Percentiles rank a stretch among this genome's conserved stretches.
Conservation (phyloP, 2,113 vertebrate species). For the Crypturellus undulatus region DNA sequence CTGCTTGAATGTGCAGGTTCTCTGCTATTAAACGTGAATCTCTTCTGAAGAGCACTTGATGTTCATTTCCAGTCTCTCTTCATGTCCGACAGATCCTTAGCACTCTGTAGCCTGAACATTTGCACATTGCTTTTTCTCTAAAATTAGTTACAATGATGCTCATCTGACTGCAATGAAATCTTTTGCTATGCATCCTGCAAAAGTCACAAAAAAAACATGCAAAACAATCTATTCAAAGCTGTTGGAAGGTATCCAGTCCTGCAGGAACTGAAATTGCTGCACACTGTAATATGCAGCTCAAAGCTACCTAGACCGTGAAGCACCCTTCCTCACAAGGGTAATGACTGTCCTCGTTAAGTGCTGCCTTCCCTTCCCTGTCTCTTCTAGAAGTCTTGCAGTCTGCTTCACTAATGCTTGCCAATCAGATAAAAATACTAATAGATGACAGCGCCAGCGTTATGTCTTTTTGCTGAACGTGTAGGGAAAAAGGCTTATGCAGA, state of each 20-base stretch:
- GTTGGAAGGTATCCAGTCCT: background rate
- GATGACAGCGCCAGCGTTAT: background rate
- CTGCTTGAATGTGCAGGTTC: background rate
- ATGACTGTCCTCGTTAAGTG: rapidly evolving
- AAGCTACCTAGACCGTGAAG: background rate
- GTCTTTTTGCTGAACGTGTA: background rate
- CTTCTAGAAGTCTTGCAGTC: background rate
- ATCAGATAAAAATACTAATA: background rate
- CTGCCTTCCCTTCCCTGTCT: background rate
- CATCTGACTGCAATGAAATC: background rate
- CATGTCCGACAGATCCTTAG: background rate
- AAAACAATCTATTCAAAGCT: background rate
- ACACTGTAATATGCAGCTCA: background rate
- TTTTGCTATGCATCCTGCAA: background rate
- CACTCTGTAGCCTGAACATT: background rate
- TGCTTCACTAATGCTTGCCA: background rate
- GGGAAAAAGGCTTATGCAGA: background rate
- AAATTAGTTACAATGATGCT: background rate
- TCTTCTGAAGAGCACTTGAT: background rate
- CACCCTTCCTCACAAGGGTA: background rate
- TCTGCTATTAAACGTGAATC: background rate
- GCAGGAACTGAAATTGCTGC: background rate
- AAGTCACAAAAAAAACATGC: background rate
- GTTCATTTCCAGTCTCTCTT: background rate
- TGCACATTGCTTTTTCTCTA: background rate